phyloP scores from a whole-genome alignment of 2,113 vertebrate species.

The Cygnus buccinator region DNA sequence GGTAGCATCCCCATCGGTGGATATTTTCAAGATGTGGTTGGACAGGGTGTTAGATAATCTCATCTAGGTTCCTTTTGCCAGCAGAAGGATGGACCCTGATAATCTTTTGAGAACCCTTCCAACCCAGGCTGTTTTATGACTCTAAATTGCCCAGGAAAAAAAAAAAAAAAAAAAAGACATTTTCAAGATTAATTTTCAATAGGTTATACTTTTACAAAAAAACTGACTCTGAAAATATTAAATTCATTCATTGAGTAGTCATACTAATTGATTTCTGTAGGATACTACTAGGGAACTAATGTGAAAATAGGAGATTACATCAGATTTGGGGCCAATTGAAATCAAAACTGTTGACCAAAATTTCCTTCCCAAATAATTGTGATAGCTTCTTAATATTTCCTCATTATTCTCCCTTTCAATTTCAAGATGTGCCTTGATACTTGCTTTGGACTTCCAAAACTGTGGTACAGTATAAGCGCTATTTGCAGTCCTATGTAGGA shows the following conservation, averaged over 20 bases:
- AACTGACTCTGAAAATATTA: background rate
- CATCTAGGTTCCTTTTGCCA: no score
- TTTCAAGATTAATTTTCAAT: constrained; percentile 10
- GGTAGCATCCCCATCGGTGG: no score
- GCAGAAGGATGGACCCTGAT: no score
- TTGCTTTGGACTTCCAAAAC: background rate
- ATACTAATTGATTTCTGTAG: background rate
- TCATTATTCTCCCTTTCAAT: background rate
- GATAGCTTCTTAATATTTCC: background rate
- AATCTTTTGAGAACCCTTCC: no score
- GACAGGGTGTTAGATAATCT: no score
- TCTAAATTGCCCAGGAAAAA: background rate
- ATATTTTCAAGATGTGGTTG: no score
- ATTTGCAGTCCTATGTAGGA: background rate
- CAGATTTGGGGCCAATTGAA: background rate
- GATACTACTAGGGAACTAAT: background rate
- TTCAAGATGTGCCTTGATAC: background rate
- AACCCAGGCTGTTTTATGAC: no score
- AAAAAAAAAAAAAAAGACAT: background rate
- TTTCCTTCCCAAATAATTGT: background rate
- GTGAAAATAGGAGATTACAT: background rate
- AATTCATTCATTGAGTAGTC: background rate
- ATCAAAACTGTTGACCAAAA: background rate
- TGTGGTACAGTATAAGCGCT: background rate
- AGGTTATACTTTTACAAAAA: background rate